Conservation (phyloP, 2,797 vertebrate species). For the Discoglossus pictus region DNA sequence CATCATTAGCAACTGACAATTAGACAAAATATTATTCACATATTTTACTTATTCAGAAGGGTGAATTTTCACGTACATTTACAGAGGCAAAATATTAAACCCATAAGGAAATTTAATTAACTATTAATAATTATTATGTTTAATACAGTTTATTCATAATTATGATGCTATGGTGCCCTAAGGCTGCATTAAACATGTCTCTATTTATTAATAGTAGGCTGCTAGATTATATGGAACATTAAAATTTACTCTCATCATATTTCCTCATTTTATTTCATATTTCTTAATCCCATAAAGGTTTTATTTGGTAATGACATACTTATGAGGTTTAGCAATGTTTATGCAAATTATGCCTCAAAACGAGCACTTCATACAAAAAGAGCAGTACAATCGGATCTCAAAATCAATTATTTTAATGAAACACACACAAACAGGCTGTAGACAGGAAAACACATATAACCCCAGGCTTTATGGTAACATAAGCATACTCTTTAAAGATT, state of each 20-base stretch:
- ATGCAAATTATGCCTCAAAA: slow-evolving; percentile 1
- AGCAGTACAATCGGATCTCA: slow-evolving; percentile 16
- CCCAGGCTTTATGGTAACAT: slow-evolving; percentile 15
- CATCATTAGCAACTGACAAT: no score
- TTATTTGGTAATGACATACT: slow-evolving; percentile 15
- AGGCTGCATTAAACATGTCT: no score
- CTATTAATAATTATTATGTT: no score
- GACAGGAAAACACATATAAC: slow-evolving; percentile 31
- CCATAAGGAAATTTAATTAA: no score
- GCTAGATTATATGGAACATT: background rate
- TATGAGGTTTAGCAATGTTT: slow-evolving; percentile 7
- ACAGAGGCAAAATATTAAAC: no score
- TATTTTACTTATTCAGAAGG: no score
- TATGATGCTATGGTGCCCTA: no score
- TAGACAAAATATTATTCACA: no score
- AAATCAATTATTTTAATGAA: slow-evolving; percentile 43
- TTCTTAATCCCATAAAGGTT: background rate
- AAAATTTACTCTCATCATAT: no score
- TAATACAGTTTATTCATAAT: no score
- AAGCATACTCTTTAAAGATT: slow-evolving; percentile 27
- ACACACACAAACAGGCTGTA: slow-evolving; percentile 3
- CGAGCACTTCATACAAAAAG: slow-evolving; percentile 16
- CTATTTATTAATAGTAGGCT: background rate
- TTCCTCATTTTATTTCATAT: background rate
- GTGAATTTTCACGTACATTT: no score